Conservation (phyloP, 2,113 vertebrate species). For the Noctilio leporinus region DNA sequence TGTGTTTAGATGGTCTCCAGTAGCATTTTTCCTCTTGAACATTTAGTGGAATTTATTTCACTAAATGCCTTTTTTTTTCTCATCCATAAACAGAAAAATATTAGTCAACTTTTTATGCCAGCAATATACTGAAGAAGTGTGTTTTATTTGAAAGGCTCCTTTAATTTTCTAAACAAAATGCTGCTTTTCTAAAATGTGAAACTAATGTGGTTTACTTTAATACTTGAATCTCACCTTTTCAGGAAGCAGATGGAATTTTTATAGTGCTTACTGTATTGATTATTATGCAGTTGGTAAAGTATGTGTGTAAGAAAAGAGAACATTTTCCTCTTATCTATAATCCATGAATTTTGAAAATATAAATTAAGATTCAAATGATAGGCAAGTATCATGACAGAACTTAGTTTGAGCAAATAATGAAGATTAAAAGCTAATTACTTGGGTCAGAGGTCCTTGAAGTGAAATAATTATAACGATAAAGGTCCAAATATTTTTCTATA, state of each 20-base stretch:
- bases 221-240: not conserved
- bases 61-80: not conserved
- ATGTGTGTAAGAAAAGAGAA: not conserved
- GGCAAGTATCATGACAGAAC: not conserved
- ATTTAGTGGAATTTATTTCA: not conserved
- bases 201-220: not conserved
- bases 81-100: not conserved
- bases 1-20: not conserved
- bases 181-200: not conserved
- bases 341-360: not conserved
- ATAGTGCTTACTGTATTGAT: not conserved
- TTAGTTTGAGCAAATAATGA: not conserved
- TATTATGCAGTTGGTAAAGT: not conserved
- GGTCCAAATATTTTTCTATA: not conserved
- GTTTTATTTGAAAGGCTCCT: not conserved
- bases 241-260: not conserved
- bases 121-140: not conserved
- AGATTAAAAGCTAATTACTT: not conserved
- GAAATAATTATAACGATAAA: not conserved
- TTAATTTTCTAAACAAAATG: not conserved
- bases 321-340: not conserved
- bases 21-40: not conserved
- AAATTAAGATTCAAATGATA: not conserved
- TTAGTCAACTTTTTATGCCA: not conserved
- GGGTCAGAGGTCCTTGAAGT: not conserved